phyloP scores from a whole-genome alignment of 2,797 vertebrate species.

The Pipistrellus nathusii region DNA sequence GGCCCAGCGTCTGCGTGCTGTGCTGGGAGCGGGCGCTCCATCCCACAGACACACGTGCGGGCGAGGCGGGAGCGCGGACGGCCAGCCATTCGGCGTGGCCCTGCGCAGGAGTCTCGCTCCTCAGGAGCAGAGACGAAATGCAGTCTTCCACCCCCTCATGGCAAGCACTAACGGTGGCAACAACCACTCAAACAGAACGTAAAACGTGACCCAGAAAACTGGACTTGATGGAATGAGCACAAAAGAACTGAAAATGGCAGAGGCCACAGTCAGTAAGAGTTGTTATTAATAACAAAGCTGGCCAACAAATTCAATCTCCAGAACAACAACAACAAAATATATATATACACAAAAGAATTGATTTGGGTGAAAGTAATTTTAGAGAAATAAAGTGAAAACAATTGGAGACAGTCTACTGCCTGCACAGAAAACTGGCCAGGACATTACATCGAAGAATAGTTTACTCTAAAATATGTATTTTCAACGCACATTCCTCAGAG shows the following conservation, averaged over 20 bases:
- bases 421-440: conserved; percentile 60
- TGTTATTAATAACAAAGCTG: conserved; percentile 49
- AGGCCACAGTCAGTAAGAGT: conserved; percentile 23
- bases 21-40: not conserved
- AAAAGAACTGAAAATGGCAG: conserved; percentile 18
- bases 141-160: not conserved
- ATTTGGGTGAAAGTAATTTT: conserved; percentile 49
- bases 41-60: not conserved
- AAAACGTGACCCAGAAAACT: conserved; percentile 44
- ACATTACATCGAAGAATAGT: conserved; percentile 54
- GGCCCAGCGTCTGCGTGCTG: not conserved
- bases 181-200: not conserved
- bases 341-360: conserved; percentile 40
- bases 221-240: not conserved
- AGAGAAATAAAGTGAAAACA: conserved; percentile 24
- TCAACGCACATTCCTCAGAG: not conserved
- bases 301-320: conserved; percentile 50
- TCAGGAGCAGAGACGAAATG: not conserved
- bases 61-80: not conserved
- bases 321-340: not conserved
- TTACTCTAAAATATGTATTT: conserved; percentile 53
- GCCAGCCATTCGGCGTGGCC: not conserved
- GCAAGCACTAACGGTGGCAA: not conserved
- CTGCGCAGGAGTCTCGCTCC: too few species aligned
- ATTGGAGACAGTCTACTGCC: not conserved